Conservation (phyloP, 1,140 invertebrate genomes). For the Conopomorpha cramerella region DNA sequence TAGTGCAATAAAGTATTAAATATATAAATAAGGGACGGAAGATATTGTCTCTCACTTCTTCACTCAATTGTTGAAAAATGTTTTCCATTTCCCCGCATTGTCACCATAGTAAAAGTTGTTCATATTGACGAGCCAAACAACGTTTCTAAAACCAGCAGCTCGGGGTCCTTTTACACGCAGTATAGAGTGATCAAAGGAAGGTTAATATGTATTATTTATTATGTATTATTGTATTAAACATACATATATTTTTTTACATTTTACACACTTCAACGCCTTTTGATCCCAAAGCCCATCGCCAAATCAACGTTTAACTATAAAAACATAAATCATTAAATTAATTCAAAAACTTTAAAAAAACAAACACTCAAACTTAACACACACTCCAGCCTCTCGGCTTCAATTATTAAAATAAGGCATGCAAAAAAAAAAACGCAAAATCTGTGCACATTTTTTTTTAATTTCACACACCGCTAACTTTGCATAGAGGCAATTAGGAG, state of each 20-base stretch:
- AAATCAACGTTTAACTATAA: background rate
- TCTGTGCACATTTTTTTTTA: conserved; percentile 32
- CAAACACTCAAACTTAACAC: background rate
- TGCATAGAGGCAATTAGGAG: conserved; percentile 56
- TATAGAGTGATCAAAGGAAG: background rate
- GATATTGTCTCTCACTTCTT: background rate
- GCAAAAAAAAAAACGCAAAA: conserved; percentile 5
- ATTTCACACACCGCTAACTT: conserved; percentile 43
- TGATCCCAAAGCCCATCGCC: too few species aligned
- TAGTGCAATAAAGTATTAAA: too few species aligned
- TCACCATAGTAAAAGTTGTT: too few species aligned
- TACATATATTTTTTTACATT: too few species aligned
- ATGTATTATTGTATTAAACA: background rate
- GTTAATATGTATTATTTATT: background rate
- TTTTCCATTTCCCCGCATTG: background rate
- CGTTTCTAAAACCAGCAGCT: too few species aligned
- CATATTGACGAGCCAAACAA: too few species aligned
- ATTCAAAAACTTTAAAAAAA: too few species aligned
- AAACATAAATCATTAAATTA: background rate
- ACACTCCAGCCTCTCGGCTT: background rate
- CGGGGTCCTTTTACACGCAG: background rate
- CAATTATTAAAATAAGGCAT: background rate
- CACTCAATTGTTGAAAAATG: background rate
- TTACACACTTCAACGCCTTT: too few species aligned
- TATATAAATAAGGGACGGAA: background rate